Base-by-base conservation (phyloP, 2,888 invertebrate genomes). In the Hirtodrosophila alboralis region DNA sequence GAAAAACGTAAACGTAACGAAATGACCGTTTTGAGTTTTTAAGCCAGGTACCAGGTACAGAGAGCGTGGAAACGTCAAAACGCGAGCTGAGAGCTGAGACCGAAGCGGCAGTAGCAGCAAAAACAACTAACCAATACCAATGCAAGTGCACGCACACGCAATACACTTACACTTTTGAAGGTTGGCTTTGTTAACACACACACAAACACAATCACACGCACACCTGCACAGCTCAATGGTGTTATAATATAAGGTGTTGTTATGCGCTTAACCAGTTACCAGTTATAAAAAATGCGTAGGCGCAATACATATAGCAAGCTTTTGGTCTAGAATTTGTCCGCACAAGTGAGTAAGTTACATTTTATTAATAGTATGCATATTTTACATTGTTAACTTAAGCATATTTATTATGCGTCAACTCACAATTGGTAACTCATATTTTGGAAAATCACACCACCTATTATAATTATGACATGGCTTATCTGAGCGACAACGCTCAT, bases 1-100 rank as follows among this genome's bases (percentile, higher is more conserved):
- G 58, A 72, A 86, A 78, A 77, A 79, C 78, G 76, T 65, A 61
- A 79, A 72, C 68, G 73, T 68, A 68, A 84, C 56, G 53, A 86
- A 86, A 86, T 86, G 86, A 84, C 79, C 84, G 80, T 79, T 79
- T 79, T 84, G 76, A 72, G 84, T 79, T 72, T 53, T 52, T 28
- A 23, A 78, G 57, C 59, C 62, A 73, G 23, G 28, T 6, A 23
- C 13, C 58, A 48, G 45, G 23, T 23, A 21, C n/a, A 52, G 48
- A 62, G 62, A 56, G 33, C 43, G 37, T n/a, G n/a, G 5, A 59
- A 71, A 59, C 75, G 71, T 75, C 70, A 77, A 74, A 81, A 63
- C 38, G 69, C 61, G 49, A 38, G 38, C 36, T 37, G 33, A 36
- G 40, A 43, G 44, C 18, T 4, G 18, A n/a, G n/a, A n/a, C 48